Evolutionary conservation across 2,113 vertebrate species (phyloP).

Genomic region (Microtus oregoni): DNA sequence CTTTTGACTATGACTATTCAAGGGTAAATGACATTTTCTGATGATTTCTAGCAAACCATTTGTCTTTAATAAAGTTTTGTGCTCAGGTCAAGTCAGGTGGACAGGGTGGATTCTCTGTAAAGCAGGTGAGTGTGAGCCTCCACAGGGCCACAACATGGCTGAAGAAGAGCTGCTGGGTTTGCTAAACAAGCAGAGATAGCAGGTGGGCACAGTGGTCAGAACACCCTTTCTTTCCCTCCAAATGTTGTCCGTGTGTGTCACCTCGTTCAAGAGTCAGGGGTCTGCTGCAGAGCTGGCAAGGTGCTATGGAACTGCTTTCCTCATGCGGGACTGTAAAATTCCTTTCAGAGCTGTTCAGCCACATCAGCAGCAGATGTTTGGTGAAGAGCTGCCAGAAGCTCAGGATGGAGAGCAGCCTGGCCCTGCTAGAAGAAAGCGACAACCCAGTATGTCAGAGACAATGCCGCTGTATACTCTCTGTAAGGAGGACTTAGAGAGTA

Average conservation of each 20-base stretch:
- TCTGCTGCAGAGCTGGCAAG: constrained; percentile 51
- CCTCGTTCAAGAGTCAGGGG: background rate
- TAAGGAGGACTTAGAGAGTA: constrained; percentile 98
- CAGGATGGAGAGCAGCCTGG: constrained; percentile 92
- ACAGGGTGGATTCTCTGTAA: background rate
- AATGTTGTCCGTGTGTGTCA: background rate
- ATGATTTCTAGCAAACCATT: background rate
- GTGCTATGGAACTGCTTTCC: constrained; percentile 51
- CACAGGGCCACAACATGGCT: background rate
- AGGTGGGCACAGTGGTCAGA: background rate
- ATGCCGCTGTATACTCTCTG: constrained; percentile 98
- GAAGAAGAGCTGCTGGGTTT: background rate
- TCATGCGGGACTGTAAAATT: constrained; percentile 76
- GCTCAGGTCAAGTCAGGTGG: background rate
- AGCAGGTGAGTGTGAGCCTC: background rate
- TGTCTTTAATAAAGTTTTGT: background rate
- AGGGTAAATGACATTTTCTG: background rate
- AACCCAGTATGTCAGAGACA: constrained; percentile 98
- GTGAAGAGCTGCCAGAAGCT: constrained; percentile 83
- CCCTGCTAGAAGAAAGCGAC: constrained; percentile 92
- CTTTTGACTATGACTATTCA: background rate
- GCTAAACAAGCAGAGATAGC: background rate
- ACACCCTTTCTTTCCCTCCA: background rate
- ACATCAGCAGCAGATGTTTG: constrained; percentile 87
- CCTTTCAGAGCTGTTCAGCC: constrained; percentile 91